A percentile compares a stretch with the other conserved stretches of the same genome.
Evolutionary conservation across 2,888 invertebrate genomes (phyloP).

Genomic region (Esperia sulphurella): DNA sequence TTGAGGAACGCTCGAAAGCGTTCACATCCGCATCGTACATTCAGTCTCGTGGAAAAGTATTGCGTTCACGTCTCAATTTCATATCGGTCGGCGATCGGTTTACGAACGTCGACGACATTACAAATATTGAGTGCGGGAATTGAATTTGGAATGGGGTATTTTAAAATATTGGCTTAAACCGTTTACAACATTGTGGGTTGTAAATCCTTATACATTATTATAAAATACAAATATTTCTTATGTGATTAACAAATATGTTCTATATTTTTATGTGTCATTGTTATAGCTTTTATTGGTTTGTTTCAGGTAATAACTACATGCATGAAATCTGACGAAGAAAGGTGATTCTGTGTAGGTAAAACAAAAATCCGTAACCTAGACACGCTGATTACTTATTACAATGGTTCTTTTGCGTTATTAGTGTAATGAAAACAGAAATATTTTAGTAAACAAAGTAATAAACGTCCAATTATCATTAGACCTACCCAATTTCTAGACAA

Average conservation of each 20-base stretch:
- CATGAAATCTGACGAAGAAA: not conserved
- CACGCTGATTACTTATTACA: no score
- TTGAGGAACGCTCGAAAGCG: conserved; percentile 3
- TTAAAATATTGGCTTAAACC: conserved; percentile 22
- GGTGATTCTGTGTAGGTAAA: not conserved
- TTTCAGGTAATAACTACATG: conserved; percentile 3
- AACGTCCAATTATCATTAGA: not conserved
- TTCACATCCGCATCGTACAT: not conserved
- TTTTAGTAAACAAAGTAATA: not conserved
- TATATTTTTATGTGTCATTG: not conserved
- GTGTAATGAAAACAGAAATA: no score
- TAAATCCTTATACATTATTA: no score
- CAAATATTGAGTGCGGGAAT: conserved; percentile 48
- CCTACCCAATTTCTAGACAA: not conserved
- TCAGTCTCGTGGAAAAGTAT: conserved; percentile 18
- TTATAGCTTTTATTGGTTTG: conserved; percentile 1
- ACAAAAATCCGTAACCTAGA: no score
- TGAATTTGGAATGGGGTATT: conserved; percentile 46
- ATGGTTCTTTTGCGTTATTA: no score
- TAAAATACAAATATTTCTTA: not conserved
- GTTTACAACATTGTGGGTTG: not conserved
- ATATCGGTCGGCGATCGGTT: conserved; percentile 39
- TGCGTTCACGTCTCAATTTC: conserved; percentile 43
- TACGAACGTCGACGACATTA: conserved; percentile 37
- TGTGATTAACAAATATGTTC: not conserved